Evolutionary conservation across 2,888 invertebrate genomes (phyloP), one percentile per base, ranked within the genome.

Genomic region (Boloria euphrosyne): DNA sequence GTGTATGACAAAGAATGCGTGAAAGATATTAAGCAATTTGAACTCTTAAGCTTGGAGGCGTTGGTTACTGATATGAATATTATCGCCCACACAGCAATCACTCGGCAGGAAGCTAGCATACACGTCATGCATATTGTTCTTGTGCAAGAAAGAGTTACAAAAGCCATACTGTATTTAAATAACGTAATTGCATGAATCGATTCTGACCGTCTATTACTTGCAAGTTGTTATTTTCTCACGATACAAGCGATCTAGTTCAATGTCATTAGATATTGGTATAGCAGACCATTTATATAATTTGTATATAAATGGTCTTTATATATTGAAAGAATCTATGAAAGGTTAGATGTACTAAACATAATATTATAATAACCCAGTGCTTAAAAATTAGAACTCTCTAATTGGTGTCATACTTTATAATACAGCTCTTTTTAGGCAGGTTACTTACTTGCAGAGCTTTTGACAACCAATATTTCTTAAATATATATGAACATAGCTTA

Each of bases 31-130:
- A 55, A 43, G 47, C 50, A 62, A 51, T 62, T 43, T 18, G 51
- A 62, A 31, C 66, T 53, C 58, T 58, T 52, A 68, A 43, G 55
- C 50, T 49, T 55, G 57, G 38, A 64, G 67, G 64, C 67, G 62
- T 50, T 50, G 62, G 68, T 67, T 17, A 65, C 57, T 65, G 61
- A 66, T 81, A 78, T 74, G 73, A 75, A 80, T 80, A 80, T 77
- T 75, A 74, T 76, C 83, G 80, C 87, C 89, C 80, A 87, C 88
- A 78, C 82, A 75, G 68, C 79, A 82, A 79, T 83, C 77, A 76
- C 68, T 70, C 73, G 80, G 78, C 83, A 79, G 85, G 83, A 85
- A 84, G 80, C 78, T 75, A 74, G 79, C 78, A 67, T 76, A 81
- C 81, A 80, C 78, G 80, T 76, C 76, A 66, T 66, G 70, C 68